Conservation (phyloP, 1,140 invertebrate species). For the Drosophila aff. region DNA sequence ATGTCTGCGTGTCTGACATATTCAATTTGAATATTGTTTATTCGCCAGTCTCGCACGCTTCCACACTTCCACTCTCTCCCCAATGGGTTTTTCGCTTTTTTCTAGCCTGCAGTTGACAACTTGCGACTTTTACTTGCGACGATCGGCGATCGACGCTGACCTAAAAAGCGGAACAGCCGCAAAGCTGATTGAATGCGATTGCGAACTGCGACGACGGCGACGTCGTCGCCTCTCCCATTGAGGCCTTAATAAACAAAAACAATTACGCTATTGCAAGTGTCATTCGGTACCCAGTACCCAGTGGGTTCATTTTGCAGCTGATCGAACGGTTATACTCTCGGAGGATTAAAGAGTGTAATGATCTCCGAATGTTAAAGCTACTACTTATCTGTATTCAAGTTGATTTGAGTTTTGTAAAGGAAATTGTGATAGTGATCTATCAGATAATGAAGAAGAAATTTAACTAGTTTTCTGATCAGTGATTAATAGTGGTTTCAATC, state of each 20-base stretch:
- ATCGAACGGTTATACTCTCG: neutral
- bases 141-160: conserved; percentile 67
- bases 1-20: conserved; percentile 62
- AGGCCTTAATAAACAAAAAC: conserved; percentile 32
- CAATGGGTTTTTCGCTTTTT: conserved; percentile 50
- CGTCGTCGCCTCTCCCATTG: conserved; percentile 39
- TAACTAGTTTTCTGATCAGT: neutral
- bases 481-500: neutral
- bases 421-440: neutral
- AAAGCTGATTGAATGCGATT: conserved; percentile 74
- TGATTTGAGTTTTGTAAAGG: neutral
- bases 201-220: conserved; percentile 29
- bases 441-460: neutral
- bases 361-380: no score
- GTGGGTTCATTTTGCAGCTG: neutral
- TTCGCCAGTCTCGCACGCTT: conserved; percentile 50
- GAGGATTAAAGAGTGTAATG: neutral
- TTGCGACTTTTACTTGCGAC: conserved; percentile 73
- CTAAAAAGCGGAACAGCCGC: conserved; percentile 64
- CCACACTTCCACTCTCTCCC: conserved; percentile 20
- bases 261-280: conserved; percentile 60
- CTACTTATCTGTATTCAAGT: neutral
- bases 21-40: conserved; percentile 81
- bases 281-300: conserved; percentile 44
- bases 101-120: conserved; percentile 69